Evolutionary conservation across 2,888 invertebrate genomes (phyloP).

Genomic region (Meandrusa payeni): DNA sequence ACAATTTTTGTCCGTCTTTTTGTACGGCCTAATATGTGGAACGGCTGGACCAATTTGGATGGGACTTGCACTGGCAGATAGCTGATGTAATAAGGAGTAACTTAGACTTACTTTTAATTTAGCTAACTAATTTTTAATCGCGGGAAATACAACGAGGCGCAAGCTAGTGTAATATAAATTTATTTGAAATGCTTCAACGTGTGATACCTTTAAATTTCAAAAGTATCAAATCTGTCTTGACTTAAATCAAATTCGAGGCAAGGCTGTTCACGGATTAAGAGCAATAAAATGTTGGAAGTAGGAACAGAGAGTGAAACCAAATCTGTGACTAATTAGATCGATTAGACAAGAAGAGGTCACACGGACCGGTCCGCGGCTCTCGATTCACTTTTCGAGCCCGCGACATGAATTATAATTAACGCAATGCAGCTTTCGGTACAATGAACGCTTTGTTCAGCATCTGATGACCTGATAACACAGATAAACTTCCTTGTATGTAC

Average conservation of each 20-base stretch:
- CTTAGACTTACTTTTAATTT: too few relatives aligned
- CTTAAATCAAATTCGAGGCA: conserved; percentile 46
- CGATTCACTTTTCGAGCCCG: conserved; percentile 55
- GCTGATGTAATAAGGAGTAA: too few relatives aligned
- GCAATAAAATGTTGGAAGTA: conserved; percentile 37
- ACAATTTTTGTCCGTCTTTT: too few relatives aligned
- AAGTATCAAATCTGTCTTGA: conserved; percentile 30
- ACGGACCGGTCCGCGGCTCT: conserved; percentile 51
- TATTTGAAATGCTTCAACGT: too few relatives aligned
- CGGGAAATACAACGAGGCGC: too few relatives aligned
- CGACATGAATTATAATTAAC: conserved; percentile 61
- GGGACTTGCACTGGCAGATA: too few relatives aligned
- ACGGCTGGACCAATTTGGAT: too few relatives aligned
- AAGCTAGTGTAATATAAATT: too few relatives aligned
- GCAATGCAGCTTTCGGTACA: conserved; percentile 36
- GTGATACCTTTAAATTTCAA: too few relatives aligned
- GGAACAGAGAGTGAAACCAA: conserved; percentile 65
- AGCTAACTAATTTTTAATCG: too few relatives aligned
- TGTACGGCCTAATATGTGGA: too few relatives aligned
- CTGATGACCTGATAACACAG: conserved; percentile 62
- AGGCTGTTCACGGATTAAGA: conserved; percentile 54
- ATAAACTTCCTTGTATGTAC: conserved; percentile 52
- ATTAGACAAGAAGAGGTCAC: conserved; percentile 58
- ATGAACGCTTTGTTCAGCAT: conserved; percentile 50
- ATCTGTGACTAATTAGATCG: conserved; percentile 58